Conservation (phyloP, 2,113 vertebrate genomes). For the Pongo pygmaeus region DNA sequence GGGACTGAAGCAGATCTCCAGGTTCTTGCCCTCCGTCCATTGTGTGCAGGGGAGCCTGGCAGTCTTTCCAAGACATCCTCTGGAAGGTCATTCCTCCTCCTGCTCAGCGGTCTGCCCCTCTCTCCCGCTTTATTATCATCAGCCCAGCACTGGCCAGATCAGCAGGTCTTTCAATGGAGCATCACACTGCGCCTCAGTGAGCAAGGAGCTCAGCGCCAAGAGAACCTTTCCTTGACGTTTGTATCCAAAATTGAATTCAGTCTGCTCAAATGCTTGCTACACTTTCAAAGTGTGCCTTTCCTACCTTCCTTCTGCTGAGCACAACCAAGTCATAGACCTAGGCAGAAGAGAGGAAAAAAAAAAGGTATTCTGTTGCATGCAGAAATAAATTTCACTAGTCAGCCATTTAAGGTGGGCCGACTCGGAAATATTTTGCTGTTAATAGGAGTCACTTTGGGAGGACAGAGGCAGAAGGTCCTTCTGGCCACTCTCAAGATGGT, state of each 20-base stretch:
- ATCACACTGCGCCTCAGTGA: not conserved
- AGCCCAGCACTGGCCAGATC: not conserved
- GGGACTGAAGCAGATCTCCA: not conserved
- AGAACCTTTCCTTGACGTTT: slow-evolving; percentile 33
- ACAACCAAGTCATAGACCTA: not conserved
- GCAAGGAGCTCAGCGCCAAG: slow-evolving; percentile 1
- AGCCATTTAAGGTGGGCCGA: not conserved
- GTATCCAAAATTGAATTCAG: slow-evolving; percentile 59
- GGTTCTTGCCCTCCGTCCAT: not conserved
- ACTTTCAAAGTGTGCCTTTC: slow-evolving; percentile 48
- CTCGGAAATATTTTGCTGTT: not conserved
- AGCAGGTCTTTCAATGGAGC: slow-evolving; percentile 5
- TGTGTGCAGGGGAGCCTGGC: not conserved
- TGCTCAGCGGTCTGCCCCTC: rapidly evolving
- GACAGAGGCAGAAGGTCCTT: not conserved
- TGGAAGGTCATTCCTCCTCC: not conserved
- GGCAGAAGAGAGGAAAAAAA: not conserved
- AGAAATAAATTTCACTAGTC: not conserved
- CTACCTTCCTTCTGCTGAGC: slow-evolving; percentile 8
- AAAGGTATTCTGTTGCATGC: not conserved
- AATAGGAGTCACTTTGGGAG: not conserved
- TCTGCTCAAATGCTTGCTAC: slow-evolving; percentile 46
- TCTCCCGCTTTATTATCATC: not conserved
- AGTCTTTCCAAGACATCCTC: not conserved
- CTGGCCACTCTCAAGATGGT: not conserved